A percentile compares a stretch with the other conserved stretches of the same genome.
These are phyloP conservation scores for Drosophila paranaensis DNA, from an alignment of 2,888 invertebrate genomes.

Conservation along the genomic window DNA sequence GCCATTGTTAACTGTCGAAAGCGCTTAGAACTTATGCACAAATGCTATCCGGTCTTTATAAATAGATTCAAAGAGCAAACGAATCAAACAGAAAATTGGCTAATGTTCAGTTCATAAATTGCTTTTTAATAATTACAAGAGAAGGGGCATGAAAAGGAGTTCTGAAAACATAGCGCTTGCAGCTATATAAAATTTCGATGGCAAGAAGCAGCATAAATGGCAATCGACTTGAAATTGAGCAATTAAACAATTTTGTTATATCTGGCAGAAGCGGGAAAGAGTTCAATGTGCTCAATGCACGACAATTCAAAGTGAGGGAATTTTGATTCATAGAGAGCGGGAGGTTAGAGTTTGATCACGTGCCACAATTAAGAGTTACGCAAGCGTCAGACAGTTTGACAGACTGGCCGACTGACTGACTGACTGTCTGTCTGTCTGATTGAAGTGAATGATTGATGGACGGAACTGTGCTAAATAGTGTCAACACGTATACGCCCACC, in stretches of 20 bases:
- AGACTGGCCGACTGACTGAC: slow-evolving; percentile 18
- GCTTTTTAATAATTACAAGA: slow-evolving; percentile 61
- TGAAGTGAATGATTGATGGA: slow-evolving; percentile 56
- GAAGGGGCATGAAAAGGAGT: slow-evolving; percentile 26
- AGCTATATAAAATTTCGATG: slow-evolving; percentile 37
- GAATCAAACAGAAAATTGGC: slow-evolving; percentile 36
- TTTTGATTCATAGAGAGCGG: neutral
- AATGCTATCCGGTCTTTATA: slow-evolving; percentile 16
- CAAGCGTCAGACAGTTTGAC: slow-evolving; percentile 38
- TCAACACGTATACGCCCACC: slow-evolving; percentile 56
- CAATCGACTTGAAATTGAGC: slow-evolving; percentile 61
- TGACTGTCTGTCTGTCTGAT: slow-evolving; percentile 48
- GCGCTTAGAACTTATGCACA: neutral
- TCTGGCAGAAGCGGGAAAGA: slow-evolving; percentile 47
- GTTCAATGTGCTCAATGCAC: slow-evolving; percentile 67
- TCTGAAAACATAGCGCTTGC: slow-evolving; percentile 36
- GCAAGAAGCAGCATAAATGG: slow-evolving; percentile 38
- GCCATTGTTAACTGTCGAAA: neutral
- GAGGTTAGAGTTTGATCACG: slow-evolving; percentile 38
- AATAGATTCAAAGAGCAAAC: slow-evolving; percentile 7
- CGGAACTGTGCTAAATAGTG: slow-evolving; percentile 71
- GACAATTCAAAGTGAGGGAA: slow-evolving; percentile 25
- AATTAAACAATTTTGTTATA: slow-evolving; percentile 55
- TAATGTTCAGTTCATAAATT: slow-evolving; percentile 40
- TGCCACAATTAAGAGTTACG: slow-evolving; percentile 56